Evolutionary conservation across 2,888 invertebrate species (phyloP), one percentile per base, ranked within the genome.

Genomic region (Parapristionchus giblindavisi): DNA sequence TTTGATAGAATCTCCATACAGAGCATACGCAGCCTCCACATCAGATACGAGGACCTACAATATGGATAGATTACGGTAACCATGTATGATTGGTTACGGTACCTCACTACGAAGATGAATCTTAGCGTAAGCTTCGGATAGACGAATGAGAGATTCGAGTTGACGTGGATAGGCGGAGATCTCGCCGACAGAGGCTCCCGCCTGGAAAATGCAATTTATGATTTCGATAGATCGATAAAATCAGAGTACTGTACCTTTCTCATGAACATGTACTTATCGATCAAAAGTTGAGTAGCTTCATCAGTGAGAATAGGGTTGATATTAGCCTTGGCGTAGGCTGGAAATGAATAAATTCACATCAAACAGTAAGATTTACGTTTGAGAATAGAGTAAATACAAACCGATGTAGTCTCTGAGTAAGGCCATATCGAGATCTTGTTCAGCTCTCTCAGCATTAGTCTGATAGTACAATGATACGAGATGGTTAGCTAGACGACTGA

Each of bases 161-260:
- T 99, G 99, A 0, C 99, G 91, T 0, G 99, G 99, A 90, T 98
- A 99, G 0, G 99, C 99, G 0, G 96, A 93, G 77, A 99, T 94
- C 89, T 96, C 96, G 0, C 99, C 99, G 93, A 92, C 0, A 95
- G 94, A 84, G 93, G 94, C 75, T 17, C 83, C 81, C 38, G 81
- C 80, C 97, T 97, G 32, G 5, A n/a, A n/a, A 56, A 51, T 17
- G 6, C 40, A 21, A 32, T 21, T 32, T 17, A 32, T 29, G n/a
- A 27, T 48, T 43, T 43, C 17, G 17, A 8, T n/a, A n/a, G 17
- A 17, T 43, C 43, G 43, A 43, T 43, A 8, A 43, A 43, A 43
- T 17, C 43, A 43, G 8, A 8, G 17, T n/a, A 61, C 60, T 43
- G 76, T 36, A 90, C 86, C 88, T 93, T 94, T 85, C 99, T 92